These are phyloP conservation scores for Arnoldichthys spilopterus DNA, from an alignment of 2,797 vertebrate species.

Conservation along the genomic window DNA sequence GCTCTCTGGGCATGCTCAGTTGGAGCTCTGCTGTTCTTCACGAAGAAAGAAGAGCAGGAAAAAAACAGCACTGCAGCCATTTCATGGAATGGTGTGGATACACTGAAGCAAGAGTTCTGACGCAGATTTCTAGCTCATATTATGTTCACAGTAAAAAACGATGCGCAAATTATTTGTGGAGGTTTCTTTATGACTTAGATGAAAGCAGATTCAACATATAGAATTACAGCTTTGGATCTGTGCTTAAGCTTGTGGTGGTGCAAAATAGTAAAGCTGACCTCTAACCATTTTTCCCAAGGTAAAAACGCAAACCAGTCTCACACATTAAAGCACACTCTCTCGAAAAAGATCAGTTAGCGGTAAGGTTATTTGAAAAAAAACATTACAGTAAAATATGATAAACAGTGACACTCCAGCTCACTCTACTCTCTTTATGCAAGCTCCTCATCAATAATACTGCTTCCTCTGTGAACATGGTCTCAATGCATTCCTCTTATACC, in stretches of 20 bases:
- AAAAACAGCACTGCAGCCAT: conserved; percentile 64
- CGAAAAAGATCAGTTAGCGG: not conserved
- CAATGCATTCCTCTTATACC: not conserved
- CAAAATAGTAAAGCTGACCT: conserved; percentile 16
- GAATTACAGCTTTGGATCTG: conserved; percentile 8
- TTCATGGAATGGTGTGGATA: conserved; percentile 56
- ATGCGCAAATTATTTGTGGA: not conserved
- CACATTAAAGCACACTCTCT: not conserved
- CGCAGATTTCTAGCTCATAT: conserved; percentile 20
- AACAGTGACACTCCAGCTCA: too few species aligned
- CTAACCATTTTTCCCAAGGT: conserved; percentile 11
- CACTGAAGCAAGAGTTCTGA: conserved; percentile 33
- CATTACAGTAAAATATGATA: conserved; percentile 6
- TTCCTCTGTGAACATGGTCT: not conserved
- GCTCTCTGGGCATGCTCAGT: conserved; percentile 70
- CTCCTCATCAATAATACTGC: not conserved
- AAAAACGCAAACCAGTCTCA: not conserved
- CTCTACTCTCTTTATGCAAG: not conserved
- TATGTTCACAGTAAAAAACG: not conserved
- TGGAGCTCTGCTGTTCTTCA: conserved; percentile 61
- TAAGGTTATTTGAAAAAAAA: not conserved
- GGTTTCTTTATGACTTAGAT: not conserved
- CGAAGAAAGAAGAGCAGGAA: conserved; percentile 62
- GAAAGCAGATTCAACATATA: conserved; percentile 7
- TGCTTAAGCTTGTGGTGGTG: conserved; percentile 5